Evolutionary conservation across 2,888 invertebrate genomes (phyloP).

Genomic region (Zygaena filipendulae): DNA sequence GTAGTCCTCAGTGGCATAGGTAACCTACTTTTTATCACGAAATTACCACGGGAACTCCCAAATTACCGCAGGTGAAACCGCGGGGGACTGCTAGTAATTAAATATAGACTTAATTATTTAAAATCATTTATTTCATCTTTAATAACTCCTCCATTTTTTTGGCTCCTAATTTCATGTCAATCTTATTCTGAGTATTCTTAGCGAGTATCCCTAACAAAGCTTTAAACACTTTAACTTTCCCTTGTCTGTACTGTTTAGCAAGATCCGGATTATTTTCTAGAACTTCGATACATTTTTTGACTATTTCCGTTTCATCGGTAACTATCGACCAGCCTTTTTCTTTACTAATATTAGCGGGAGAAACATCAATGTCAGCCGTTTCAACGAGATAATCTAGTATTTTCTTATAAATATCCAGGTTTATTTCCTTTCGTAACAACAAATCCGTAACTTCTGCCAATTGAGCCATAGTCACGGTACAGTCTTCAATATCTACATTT

Average conservation of each 20-base stretch:
- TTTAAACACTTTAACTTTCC: conserved; percentile 76
- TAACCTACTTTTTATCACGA: too few relatives aligned
- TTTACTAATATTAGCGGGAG: conserved; percentile 61
- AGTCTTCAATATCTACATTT: conserved; percentile 66
- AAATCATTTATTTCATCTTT: too few relatives aligned
- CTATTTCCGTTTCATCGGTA: conserved; percentile 68
- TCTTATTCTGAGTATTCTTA: conserved; percentile 68
- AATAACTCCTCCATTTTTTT: conserved; percentile 72
- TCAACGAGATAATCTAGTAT: conserved; percentile 40
- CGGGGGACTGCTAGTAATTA: too few relatives aligned
- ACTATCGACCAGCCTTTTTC: conserved; percentile 74
- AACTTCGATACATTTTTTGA: conserved; percentile 68
- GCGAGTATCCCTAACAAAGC: conserved; percentile 72
- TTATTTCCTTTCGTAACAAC: conserved; percentile 70
- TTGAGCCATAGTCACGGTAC: conserved; percentile 57
- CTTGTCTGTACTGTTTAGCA: conserved; percentile 73
- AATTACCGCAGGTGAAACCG: too few relatives aligned
- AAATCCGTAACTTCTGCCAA: conserved; percentile 73
- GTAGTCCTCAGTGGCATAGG: too few relatives aligned
- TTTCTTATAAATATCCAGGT: conserved; percentile 64
- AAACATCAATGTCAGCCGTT: conserved; percentile 25
- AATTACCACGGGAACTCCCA: too few relatives aligned
- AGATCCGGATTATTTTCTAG: conserved; percentile 74
- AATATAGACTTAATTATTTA: too few relatives aligned
- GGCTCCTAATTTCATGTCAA: conserved; percentile 74